Conservation (phyloP, 2,113 vertebrate species). For the Felis chaus region DNA sequence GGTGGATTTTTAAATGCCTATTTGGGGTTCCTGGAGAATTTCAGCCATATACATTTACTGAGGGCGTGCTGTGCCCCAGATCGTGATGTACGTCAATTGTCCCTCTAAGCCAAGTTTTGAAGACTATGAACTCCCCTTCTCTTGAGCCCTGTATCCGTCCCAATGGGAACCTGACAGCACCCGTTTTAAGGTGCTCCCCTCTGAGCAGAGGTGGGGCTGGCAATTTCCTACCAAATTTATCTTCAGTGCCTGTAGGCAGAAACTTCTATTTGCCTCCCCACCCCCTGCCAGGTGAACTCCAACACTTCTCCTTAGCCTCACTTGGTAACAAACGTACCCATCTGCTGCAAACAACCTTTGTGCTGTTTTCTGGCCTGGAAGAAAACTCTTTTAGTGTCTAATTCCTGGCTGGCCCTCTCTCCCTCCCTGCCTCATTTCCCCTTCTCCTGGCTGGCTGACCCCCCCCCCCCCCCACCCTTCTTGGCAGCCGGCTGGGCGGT, state of each 20-base stretch:
- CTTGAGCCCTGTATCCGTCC: neutral
- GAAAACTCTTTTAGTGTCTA: neutral
- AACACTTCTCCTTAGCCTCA: neutral
- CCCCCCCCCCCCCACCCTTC: neutral
- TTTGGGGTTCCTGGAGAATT: conserved; percentile 17
- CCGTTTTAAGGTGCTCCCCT: neutral
- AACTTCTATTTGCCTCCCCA: neutral
- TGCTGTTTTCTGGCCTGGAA: neutral
- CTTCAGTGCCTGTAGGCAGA: neutral
- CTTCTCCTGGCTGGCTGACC: neutral
- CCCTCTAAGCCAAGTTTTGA: conserved; percentile 9
- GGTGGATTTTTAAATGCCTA: neutral
- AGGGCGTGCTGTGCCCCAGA: neutral
- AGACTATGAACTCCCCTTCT: neutral
- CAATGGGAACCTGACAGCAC: neutral
- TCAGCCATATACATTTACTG: neutral
- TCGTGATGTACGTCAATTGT: neutral
- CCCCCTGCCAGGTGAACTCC: neutral
- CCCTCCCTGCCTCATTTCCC: neutral
- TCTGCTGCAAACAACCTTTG: neutral
- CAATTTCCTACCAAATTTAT: neutral
- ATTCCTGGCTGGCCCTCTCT: neutral
- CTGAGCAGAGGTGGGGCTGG: neutral
- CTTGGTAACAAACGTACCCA: neutral
- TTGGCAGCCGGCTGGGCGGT: neutral